These are phyloP conservation scores for Otus sunia DNA, from an alignment of 2,113 vertebrate genomes.

Conservation along the genomic window DNA sequence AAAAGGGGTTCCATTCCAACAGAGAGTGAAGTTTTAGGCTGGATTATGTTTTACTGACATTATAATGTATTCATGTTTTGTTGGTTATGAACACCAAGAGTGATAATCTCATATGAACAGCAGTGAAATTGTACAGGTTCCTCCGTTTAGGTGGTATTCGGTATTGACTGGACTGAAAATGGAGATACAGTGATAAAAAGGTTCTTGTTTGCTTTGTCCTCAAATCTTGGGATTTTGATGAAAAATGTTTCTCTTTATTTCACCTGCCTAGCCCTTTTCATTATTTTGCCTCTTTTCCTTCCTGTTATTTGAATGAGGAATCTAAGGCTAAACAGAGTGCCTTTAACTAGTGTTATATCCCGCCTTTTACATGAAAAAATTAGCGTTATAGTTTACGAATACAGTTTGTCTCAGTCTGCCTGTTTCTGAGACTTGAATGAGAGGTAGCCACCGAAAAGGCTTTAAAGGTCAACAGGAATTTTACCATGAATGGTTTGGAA, in stretches of 20 bases:
- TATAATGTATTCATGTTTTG: background rate
- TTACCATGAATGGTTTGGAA: background rate
- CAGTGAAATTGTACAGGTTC: background rate
- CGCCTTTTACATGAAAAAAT: background rate
- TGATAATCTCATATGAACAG: accelerated
- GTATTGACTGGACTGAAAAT: background rate
- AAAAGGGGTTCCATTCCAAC: background rate
- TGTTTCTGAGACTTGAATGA: background rate
- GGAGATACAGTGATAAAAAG: background rate
- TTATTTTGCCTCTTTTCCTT: background rate
- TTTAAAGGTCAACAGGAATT: background rate
- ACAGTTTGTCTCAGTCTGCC: background rate
- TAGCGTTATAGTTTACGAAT: background rate
- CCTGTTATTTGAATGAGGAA: background rate
- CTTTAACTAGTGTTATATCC: background rate
- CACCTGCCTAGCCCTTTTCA: background rate
- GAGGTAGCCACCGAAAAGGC: background rate
- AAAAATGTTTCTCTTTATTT: background rate
- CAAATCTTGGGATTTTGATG: background rate
- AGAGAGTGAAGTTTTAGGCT: background rate
- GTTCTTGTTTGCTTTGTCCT: background rate
- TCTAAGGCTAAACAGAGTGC: background rate
- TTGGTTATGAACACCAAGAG: background rate
- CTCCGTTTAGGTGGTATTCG: background rate
- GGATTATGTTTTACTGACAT: background rate